Evolutionary conservation across 2,888 invertebrate genomes (phyloP), one percentile per base, ranked within the genome.

Genomic region (Eristalinus aeneus): DNA sequence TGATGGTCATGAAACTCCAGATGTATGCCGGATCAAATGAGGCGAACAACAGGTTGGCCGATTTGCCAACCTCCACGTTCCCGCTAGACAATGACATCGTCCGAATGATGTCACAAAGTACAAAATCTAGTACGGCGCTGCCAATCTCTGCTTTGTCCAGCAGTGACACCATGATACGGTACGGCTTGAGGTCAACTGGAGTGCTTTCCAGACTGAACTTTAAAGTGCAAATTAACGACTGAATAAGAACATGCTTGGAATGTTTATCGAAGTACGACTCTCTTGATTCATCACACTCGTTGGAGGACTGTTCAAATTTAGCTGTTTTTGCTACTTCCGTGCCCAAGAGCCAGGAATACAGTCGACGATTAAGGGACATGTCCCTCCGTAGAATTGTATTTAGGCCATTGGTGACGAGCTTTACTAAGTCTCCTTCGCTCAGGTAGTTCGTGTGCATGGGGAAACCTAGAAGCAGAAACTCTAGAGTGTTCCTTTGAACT

Each of bases 81-180:
- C 93, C 92, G 88, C 93, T 94, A 16, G 94, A 93, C 61, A 94
- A 90, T 88, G 94, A 94, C 89, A 94, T 92, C 12, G 94, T 93
- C 53, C 96, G 94, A 91, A 97, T 96, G 72, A 97, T 96, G 90
- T 97, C 96, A 89, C 95, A 95, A 34, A 97, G 93, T 82, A 97
- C 95, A 89, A 94, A 95, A 90, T 97, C 96, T 87, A 97, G 92
- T 83, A 97, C 96, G 4, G 95, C 94, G 54, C 95, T 95, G 6
- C 97, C 97, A 76, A 98, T 96, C 91, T 97, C 97, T 10, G 96
- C 96, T 91, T 97, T 97, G 91, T 98, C 98, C 81, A 98, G 93
- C 63, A 98, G 93, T 60, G 97, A 97, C 27, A 97, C 95, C 88
- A 98, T 93, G 76, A 98, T 94, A 88, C 97, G 94, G 91, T 97